These are phyloP conservation scores for Pitangus sulphuratus DNA, from an alignment of 2,797 vertebrate genomes.

Conservation along the genomic window DNA sequence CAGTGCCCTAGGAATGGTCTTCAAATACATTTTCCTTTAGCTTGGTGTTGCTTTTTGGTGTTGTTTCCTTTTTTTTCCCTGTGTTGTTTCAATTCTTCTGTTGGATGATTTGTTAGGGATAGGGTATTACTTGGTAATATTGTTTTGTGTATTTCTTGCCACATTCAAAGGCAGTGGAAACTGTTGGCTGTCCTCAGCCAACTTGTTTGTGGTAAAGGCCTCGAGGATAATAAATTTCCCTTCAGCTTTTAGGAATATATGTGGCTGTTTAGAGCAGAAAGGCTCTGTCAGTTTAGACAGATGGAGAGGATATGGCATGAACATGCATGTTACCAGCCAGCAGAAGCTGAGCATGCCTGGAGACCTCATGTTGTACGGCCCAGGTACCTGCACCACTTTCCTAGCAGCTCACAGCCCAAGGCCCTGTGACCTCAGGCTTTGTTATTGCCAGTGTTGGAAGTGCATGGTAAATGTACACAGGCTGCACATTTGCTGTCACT, in stretches of 20 bases:
- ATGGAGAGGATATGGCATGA: neutral
- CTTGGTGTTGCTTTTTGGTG: neutral
- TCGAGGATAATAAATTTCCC: neutral
- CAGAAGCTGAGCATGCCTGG: neutral
- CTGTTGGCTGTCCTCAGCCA: neutral
- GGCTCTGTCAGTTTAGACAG: neutral
- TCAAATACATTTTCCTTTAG: neutral
- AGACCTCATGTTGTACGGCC: fast-evolving
- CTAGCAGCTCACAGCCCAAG: neutral
- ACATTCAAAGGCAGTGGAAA: neutral
- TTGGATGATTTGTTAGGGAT: neutral
- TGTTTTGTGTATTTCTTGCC: neutral
- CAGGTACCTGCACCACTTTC: neutral
- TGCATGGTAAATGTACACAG: neutral
- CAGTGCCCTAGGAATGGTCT: neutral
- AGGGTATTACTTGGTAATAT: neutral
- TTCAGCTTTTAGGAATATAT: neutral
- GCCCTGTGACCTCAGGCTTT: neutral
- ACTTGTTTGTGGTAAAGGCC: neutral
- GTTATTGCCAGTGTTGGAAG: neutral
- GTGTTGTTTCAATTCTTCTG: neutral
- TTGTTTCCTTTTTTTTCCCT: neutral
- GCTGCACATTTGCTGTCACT: neutral
- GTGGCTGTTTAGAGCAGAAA: neutral
- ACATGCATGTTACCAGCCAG: neutral